Conservation (phyloP, 2,888 invertebrate genomes). For the Halocaridina rubra region DNA sequence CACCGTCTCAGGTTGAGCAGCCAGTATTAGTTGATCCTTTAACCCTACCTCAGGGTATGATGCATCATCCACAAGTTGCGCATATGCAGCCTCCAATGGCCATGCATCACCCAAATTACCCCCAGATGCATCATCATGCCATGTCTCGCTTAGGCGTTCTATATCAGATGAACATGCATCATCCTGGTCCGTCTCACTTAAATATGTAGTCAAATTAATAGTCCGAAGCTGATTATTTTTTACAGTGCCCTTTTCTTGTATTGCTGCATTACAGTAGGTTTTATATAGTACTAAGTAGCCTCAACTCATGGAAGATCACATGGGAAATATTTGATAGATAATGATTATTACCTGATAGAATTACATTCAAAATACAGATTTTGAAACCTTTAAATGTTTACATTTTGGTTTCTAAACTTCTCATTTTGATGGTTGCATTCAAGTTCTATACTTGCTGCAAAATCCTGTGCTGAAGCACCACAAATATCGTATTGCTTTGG, state of each 20-base stretch:
- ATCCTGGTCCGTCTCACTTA: slow-evolving; percentile 55
- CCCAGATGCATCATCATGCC: slow-evolving; percentile 55
- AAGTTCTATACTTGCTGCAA: no score
- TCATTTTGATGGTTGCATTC: no score
- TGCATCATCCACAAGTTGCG: slow-evolving; percentile 60
- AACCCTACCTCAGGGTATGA: slow-evolving; percentile 44
- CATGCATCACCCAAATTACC: slow-evolving; percentile 59
- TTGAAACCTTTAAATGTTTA: not conserved
- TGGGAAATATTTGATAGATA: not conserved
- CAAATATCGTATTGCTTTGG: no score
- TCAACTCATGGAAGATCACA: not conserved
- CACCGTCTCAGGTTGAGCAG: slow-evolving; percentile 53
- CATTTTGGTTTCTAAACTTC: no score
- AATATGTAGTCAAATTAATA: slow-evolving; percentile 37
- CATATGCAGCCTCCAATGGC: slow-evolving; percentile 59
- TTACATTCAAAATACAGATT: not conserved
- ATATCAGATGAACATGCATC: slow-evolving; percentile 60
- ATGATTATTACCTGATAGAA: not conserved
- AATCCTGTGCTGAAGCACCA: no score
- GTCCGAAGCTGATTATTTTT: no score
- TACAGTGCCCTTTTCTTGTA: no score
- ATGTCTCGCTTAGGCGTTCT: slow-evolving; percentile 58
- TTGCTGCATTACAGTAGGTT: not conserved
- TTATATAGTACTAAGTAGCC: not conserved
- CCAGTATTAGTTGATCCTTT: slow-evolving; percentile 56